Conservation (phyloP, 2,888 invertebrate species). For the Pseudococcus longispinus region DNA sequence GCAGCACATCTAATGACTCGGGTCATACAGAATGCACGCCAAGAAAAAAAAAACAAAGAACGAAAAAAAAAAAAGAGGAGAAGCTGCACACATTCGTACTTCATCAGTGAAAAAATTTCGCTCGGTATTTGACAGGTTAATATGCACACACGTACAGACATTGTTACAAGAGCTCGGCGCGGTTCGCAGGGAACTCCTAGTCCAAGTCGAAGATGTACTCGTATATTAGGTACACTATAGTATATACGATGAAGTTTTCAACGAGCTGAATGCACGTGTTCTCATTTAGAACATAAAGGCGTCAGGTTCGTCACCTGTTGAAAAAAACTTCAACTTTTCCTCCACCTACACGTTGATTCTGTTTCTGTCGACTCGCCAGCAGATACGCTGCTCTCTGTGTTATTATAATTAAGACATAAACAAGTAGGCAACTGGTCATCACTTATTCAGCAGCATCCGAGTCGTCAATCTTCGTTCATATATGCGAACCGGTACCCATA, state of each 20-base stretch:
- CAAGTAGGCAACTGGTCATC: slow-evolving; percentile 55
- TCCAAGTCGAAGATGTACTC: not conserved
- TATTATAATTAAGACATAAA: slow-evolving; percentile 56
- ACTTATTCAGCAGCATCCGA: slow-evolving; percentile 48
- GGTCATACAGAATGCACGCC: not conserved
- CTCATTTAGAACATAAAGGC: slow-evolving; percentile 55
- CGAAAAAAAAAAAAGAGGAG: not conserved
- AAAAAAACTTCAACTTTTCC: slow-evolving; percentile 43
- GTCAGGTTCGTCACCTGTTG: slow-evolving; percentile 55
- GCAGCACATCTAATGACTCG: not conserved
- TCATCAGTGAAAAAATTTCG: not conserved
- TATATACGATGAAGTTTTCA: not conserved
- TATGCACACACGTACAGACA: not conserved
- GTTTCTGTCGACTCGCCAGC: not conserved
- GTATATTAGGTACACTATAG: not conserved
- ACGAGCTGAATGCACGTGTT: slow-evolving; percentile 51
- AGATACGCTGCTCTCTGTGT: slow-evolving; percentile 17
- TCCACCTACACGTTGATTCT: slow-evolving; percentile 39
- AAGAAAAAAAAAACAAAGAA: not conserved
- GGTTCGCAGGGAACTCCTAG: not conserved
- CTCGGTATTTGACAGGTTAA: not conserved
- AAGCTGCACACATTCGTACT: not conserved
- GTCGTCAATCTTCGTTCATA: slow-evolving; percentile 44
- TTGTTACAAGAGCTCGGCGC: not conserved
- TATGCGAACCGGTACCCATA: slow-evolving; percentile 23